Conservation (phyloP, 2,113 vertebrate species). For the Myodes glareolus region DNA sequence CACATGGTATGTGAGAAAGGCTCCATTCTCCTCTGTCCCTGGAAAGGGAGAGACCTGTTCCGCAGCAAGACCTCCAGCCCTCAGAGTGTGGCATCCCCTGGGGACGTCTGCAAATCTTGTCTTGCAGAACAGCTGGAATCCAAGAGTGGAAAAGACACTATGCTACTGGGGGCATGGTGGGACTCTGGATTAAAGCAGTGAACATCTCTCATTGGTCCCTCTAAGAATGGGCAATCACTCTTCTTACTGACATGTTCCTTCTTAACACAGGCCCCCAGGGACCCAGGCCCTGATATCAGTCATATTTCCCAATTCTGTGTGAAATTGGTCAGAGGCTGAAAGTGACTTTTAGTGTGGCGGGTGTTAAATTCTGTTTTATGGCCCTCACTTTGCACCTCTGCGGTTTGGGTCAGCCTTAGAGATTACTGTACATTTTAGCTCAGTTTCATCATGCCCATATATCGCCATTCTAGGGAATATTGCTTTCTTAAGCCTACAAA, state of each 20-base stretch:
- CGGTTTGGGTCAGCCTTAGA: constrained; percentile 72
- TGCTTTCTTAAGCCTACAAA: constrained; percentile 82
- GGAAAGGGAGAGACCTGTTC: background rate
- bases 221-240: background rate
- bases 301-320: constrained; percentile 77
- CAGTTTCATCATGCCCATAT: constrained; percentile 78
- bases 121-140: constrained; percentile 18
- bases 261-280: constrained; percentile 47
- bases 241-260: constrained; percentile 28
- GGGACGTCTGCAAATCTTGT: background rate
- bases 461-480: constrained; percentile 76
- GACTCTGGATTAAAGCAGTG: background rate
- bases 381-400: constrained; percentile 73
- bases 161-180: background rate
- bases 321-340: constrained; percentile 76
- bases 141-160: background rate
- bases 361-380: constrained; percentile 78
- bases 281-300: constrained; percentile 65
- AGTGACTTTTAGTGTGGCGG: constrained; percentile 74
- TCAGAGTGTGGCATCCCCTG: background rate
- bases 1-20: background rate
- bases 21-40: background rate
- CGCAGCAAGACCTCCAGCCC: background rate
- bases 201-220: background rate
- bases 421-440: constrained; percentile 77